Base-by-base conservation (phyloP, 2,888 invertebrate genomes). In the Parnassius orleans region DNA sequence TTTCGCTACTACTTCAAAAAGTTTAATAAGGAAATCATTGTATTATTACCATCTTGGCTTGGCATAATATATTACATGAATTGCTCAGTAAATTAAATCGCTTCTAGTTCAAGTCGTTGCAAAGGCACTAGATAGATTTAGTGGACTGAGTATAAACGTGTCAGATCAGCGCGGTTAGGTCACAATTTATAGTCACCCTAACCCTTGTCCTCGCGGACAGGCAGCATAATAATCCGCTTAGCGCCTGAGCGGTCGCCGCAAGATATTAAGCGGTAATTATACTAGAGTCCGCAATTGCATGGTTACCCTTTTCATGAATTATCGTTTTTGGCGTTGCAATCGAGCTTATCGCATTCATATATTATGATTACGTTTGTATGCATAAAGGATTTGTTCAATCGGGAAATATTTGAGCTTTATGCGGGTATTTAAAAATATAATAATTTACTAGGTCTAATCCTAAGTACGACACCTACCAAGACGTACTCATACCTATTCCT, bases 181-280 rank as follows among this genome's bases (percentile, higher is more conserved):
- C 48, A 61, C 51, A 60, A 65, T 70, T 70, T 66, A 68, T 65
- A 59, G 69, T 65, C 70, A 68, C 73, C 72, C 72, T 66, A 65
- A 64, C 65, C 66, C 66, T 53, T 66, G 68, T 64, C 66, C 68
- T 63, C 67, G 72, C 70, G 68, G 70, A 72, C 69, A 73, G 69
- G 74, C 76, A 72, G 68, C 70, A 74, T 71, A 66, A 68, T 79
- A 81, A 80, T 76, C 81, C 75, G 77, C 77, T 79, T 78, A 80
- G 67, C 65, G 66, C 69, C 71, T 69, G 61, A 65, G 65, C 63
- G 66, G 60, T 63, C 66, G 65, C 70, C 67, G 70, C 73, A 75
- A 79, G 80, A 79, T 78, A 77, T 76, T 77, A 78, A 75, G 74
- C 79, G 73, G 75, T 80, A 81, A 83, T 83, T 78, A 81, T 71